phyloP scores from a whole-genome alignment of 2,113 vertebrate genomes.

The Triplophysa siluroides region DNA sequence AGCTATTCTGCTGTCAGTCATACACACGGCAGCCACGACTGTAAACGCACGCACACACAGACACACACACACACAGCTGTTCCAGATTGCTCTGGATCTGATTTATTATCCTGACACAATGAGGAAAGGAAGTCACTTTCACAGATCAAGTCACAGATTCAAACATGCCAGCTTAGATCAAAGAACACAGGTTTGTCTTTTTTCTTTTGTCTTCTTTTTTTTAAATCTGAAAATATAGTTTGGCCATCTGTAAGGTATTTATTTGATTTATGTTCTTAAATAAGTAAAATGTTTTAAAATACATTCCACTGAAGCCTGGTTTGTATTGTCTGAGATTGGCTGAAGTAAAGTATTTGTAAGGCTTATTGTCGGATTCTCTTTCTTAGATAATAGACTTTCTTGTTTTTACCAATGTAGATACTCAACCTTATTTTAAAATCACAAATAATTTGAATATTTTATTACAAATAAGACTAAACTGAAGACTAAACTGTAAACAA shows the following conservation, averaged over 20 bases:
- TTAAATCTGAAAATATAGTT: background rate
- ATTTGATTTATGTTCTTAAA: too few relatives aligned
- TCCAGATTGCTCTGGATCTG: slow-evolving; percentile 18
- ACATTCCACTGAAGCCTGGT: background rate
- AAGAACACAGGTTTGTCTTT: slow-evolving; percentile 35
- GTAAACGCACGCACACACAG: slow-evolving; percentile 23
- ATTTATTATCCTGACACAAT: slow-evolving; percentile 21
- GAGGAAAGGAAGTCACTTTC: slow-evolving; percentile 24
- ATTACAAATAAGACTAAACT: background rate
- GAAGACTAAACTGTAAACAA: background rate
- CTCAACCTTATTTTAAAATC: too few relatives aligned
- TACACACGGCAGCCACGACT: slow-evolving; percentile 36
- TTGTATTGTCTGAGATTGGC: background rate
- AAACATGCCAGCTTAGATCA: background rate
- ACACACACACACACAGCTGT: background rate
- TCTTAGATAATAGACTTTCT: too few relatives aligned
- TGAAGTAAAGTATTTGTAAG: background rate
- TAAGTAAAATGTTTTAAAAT: background rate
- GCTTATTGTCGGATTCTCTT: background rate
- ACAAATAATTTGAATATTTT: too few relatives aligned
- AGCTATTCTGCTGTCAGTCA: slow-evolving; percentile 49
- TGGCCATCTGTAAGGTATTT: too few relatives aligned
- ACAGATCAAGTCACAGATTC: slow-evolving; percentile 15
- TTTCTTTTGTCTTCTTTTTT: background rate
- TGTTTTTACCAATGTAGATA: too few relatives aligned